Evolutionary conservation across 2,113 vertebrate genomes (phyloP).

Genomic region (Aspidoscelis tigris): DNA sequence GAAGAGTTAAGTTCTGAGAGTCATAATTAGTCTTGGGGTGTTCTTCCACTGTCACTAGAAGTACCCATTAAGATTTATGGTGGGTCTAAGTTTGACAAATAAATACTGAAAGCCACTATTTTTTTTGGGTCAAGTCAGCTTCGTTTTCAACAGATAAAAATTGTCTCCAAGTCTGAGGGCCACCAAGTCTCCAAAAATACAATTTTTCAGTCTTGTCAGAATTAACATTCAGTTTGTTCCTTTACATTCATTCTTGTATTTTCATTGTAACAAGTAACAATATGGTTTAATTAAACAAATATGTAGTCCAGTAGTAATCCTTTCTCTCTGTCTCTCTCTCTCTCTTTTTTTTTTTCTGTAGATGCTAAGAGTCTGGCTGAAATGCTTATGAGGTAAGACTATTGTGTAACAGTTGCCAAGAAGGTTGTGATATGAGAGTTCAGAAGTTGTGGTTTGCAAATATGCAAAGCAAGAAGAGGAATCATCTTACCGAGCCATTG

Average conservation of each 20-base stretch:
- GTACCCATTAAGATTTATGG: too few species aligned
- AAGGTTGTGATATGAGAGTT: neutral
- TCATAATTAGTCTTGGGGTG: too few species aligned
- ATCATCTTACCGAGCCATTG: neutral
- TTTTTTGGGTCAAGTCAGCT: neutral
- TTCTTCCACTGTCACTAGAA: too few species aligned
- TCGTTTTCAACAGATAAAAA: too few species aligned
- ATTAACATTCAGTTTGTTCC: conserved; percentile 2
- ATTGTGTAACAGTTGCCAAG: neutral
- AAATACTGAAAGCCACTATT: too few species aligned
- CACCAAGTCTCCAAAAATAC: too few species aligned
- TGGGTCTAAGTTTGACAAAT: too few species aligned
- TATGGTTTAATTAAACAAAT: conserved; percentile 26
- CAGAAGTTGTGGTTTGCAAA: neutral
- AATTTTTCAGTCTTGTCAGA: neutral
- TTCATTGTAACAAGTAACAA: conserved; percentile 24
- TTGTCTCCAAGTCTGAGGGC: neutral
- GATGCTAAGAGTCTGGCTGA: conserved; percentile 99
- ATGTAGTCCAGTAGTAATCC: conserved; percentile 1
- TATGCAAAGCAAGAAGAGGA: neutral
- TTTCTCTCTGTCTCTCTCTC: conserved; percentile 51
- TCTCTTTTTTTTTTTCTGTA: conserved; percentile 82
- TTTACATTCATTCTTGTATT: neutral
- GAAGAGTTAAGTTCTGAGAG: too few species aligned
- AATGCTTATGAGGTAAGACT: conserved; percentile 98